Base-by-base conservation (phyloP, 2,888 invertebrate species). In the Phanerotoma sp. region DNA sequence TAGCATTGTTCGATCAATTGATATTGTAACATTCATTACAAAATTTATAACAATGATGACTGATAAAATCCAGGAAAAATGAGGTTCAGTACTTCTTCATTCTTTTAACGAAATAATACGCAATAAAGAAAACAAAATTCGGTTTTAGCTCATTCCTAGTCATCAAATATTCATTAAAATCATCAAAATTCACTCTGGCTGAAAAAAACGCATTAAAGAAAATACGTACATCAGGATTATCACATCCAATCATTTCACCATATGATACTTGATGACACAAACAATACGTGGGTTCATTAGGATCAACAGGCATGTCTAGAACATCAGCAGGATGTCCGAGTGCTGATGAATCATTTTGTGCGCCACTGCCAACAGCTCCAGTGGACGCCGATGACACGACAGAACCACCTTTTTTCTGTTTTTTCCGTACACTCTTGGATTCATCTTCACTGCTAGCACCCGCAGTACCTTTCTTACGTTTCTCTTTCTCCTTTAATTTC, bases 201-300 rank as follows among this genome's bases (percentile, higher is more conserved):
- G 47, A 32, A 21, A 18, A 41, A 51, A 40, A 4, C 13, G 30
- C 9, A n/a, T 35, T 46, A 11, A 45, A 42, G 25, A 22, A 15
- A 16, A 56, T 58, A 79, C 82, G 82, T 78, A 86, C 90, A 81
- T 91, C 91, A 46, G 87, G 87, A 78, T 96, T 96, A 79, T 96
- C 96, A 82, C 96, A 96, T 61, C 92, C 93, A 72, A 96, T 94
- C 96, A 96, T 96, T 81, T 96, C 93, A 52, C 96, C 96, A 69
- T 94, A 96, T 4, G 95, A 95, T 46, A 92, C 91, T 84, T 98
- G 97, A 78, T 97, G 96, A 73, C 98, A 99, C 33, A 96, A 81
- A 77, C 97, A 99, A 76, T 99, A 99, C 0, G 96, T 97, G 0
- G 98, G 98, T 75, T 99, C 98, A 73, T 98, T 98, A 0, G 98